Evolutionary conservation across 2,797 vertebrate species (phyloP).

Genomic region (Urophycis tenuis): DNA sequence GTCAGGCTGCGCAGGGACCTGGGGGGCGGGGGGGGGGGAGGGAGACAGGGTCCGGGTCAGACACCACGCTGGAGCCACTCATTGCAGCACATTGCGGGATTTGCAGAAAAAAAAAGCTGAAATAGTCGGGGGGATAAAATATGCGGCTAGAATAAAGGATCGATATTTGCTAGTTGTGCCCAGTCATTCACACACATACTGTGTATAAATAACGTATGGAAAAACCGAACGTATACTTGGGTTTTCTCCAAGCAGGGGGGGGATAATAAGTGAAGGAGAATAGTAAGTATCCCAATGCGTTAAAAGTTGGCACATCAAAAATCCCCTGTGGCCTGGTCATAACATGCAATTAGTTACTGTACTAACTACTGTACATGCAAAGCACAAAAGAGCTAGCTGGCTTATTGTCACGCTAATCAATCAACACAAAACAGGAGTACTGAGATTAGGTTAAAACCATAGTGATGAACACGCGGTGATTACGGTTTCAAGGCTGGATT

Average conservation of each 20-base stretch:
- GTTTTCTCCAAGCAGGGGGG: too few species aligned
- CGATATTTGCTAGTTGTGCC: not conserved
- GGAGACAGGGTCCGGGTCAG: not conserved
- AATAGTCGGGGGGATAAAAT: not conserved
- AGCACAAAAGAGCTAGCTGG: not conserved
- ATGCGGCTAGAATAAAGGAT: not conserved
- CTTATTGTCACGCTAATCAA: not conserved
- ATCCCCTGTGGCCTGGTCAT: not conserved
- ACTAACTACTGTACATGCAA: not conserved
- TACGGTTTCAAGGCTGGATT: slow-evolving; percentile 24
- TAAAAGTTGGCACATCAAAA: not conserved
- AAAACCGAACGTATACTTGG: too few species aligned
- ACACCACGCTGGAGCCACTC: not conserved
- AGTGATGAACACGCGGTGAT: slow-evolving; percentile 20
- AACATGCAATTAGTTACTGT: not conserved
- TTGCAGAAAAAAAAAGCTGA: too few species aligned
- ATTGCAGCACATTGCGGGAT: too few species aligned
- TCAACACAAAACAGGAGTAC: not conserved
- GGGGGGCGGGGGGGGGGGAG: slow-evolving; percentile 15
- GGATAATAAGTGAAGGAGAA: not conserved
- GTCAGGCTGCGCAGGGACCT: slow-evolving; percentile 79
- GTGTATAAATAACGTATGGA: not conserved
- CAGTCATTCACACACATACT: not conserved
- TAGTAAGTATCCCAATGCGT: not conserved
- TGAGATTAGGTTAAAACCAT: not conserved